Base-by-base conservation (phyloP, 2,797 vertebrate genomes). In the Spizella passerina region DNA sequence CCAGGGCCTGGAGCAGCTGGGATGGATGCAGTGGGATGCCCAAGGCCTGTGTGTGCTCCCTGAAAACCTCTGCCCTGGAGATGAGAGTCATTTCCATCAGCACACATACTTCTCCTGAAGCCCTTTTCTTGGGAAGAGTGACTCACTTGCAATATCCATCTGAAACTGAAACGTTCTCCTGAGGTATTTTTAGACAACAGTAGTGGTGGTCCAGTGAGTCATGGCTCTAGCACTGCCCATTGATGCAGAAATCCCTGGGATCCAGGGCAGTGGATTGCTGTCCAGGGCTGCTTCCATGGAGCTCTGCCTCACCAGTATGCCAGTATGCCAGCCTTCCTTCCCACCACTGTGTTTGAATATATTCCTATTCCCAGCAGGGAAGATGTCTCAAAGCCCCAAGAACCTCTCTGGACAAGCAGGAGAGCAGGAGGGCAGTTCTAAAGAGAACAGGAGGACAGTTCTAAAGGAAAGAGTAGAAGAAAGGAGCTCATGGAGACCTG, bases 161-260 rank as follows among this genome's bases (percentile, higher is more conserved):
- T 4, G 34, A 83, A 68, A 71, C 41, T 2, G n/a, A 83, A 68
- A 71, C 8, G 10, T 10, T 77, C 49, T 91, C 64, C 32, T 0
- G 26, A 43, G 38, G 38, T 88, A 88, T 96, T 91, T 95, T 95
- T 96, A 90, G 82, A n/a, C n/a, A 36, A 3, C 46, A 15, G 21
- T 14, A 36, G 65, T 61, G 80, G 82, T 88, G 77, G 80, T 78
- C 93, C 53, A 32, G 80, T 95, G 94, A 91, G 85, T 93, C 93
- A 95, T 1, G 0, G 57, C 80, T 55, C 53, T 19, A 7, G 52
- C 0, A 1, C 71, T 88, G 72, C 46, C 85, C 65, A 9, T 41
- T 34, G 23, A 29, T 5, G 36, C 68, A 59, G 50, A 80, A 76
- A 59, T 59, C 69, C 13, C 30, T 7, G 29, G 88, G 72, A 78